Percentiles rank a stretch among this genome's conserved stretches.
Conservation (phyloP, 2,113 vertebrate species). For the Tylochromis polylepis region DNA sequence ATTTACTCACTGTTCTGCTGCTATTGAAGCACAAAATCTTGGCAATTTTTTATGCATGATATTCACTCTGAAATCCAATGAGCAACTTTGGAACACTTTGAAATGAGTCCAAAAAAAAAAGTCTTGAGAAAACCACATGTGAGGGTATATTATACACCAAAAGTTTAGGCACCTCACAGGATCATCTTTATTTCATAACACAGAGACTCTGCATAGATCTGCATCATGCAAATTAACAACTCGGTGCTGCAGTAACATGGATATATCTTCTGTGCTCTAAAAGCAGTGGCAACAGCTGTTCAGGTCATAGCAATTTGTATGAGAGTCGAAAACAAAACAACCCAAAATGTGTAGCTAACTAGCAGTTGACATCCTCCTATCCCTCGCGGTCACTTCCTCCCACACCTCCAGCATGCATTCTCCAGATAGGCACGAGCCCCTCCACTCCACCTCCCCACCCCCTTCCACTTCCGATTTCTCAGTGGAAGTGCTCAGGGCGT, state of each 20-base stretch:
- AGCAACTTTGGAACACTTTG: neutral
- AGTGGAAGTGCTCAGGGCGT: conserved; percentile 52
- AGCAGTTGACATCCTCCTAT: conserved; percentile 33
- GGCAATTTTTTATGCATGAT: neutral
- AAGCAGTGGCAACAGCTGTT: conserved; percentile 24
- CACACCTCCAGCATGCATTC: conserved; percentile 9
- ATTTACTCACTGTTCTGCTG: neutral
- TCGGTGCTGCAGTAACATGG: neutral
- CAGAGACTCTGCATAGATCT: neutral
- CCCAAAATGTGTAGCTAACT: conserved; percentile 29
- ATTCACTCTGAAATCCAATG: neutral
- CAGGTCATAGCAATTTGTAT: conserved; percentile 9
- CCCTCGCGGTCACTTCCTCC: conserved; percentile 45
- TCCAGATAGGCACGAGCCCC: neutral
- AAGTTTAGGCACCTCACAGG: neutral
- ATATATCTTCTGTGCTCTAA: neutral
- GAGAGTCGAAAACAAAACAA: conserved; percentile 35
- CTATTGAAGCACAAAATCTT: neutral
- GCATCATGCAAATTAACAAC: neutral
- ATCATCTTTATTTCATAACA: neutral
- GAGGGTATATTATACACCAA: neutral
- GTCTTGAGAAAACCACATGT: neutral
- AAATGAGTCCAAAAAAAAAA: neutral
- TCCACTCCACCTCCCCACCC: neutral
- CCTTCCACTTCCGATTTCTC: conserved; percentile 7